Conservation (phyloP, 2,888 invertebrate genomes). For the Synergus japonicus region DNA sequence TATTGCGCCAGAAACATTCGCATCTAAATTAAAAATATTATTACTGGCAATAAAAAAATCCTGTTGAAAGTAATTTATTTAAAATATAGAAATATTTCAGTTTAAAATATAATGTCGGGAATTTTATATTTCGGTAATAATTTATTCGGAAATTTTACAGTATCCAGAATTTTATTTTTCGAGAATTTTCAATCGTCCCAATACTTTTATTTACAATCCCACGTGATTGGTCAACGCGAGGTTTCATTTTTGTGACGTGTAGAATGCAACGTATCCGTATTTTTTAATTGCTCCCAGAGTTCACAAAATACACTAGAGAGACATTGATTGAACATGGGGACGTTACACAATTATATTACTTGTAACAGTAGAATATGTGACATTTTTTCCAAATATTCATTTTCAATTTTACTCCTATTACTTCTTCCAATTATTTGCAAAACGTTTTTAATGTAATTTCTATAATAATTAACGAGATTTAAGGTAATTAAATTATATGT, state of each 20-base stretch:
- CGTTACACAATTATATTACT: slow-evolving; percentile 31
- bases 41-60: neutral
- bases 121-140: no score
- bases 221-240: slow-evolving; percentile 5
- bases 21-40: neutral
- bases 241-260: slow-evolving; percentile 31
- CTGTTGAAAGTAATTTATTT: no score
- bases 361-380: slow-evolving; percentile 20
- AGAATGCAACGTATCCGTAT: slow-evolving; percentile 5
- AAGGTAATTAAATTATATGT: no score
- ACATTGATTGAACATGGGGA: slow-evolving; percentile 24
- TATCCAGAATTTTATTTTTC: no score
- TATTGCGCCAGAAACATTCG: neutral
- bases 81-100: no score
- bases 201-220: neutral
- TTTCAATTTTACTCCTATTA: neutral
- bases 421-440: neutral
- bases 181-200: neutral
- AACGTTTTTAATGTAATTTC: no score
- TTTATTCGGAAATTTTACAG: no score
- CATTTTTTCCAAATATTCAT: neutral
- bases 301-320: slow-evolving; percentile 33
- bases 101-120: no score
- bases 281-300: slow-evolving; percentile 33
- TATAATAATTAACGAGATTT: no score